phyloP scores from a whole-genome alignment of 30 jellyfish, hydroid and myxozoan genomes.

The Rhopilema esculentum region DNA sequence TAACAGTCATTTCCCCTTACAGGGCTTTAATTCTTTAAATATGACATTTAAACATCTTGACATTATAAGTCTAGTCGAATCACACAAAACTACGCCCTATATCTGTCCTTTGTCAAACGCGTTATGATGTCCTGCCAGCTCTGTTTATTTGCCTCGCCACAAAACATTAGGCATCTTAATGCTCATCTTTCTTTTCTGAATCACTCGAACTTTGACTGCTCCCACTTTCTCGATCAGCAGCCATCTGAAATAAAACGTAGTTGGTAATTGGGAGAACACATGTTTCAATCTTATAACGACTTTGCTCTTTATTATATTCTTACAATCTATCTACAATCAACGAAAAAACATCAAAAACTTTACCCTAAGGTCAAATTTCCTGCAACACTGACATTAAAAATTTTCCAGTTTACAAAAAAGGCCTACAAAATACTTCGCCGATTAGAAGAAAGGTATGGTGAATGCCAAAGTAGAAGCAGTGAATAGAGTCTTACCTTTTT shows the following conservation, averaged over 20 bases:
- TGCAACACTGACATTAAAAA: background rate
- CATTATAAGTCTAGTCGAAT: background rate
- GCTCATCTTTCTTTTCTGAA: constrained; percentile 57
- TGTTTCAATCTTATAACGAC: background rate
- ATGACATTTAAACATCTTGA: background rate
- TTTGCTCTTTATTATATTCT: background rate
- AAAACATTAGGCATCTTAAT: background rate
- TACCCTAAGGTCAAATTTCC: no score
- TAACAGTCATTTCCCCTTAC: background rate
- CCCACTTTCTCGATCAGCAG: constrained; percentile 85
- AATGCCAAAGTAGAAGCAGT: background rate
- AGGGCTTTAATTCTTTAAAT: background rate
- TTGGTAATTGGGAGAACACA: background rate
- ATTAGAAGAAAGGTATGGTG: no score
- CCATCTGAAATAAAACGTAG: constrained; percentile 67
- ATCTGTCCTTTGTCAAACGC: background rate
- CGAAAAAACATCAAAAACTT: no score
- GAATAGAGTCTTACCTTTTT: constrained; percentile 66
- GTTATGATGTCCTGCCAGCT: background rate
- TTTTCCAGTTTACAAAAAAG: no score
- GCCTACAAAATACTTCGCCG: background rate
- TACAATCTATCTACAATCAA: background rate
- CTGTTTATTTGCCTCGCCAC: background rate
- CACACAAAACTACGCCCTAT: background rate
- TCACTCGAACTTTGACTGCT: constrained; percentile 17